These are phyloP conservation scores for Synergus umbraculus DNA, from an alignment of 2,888 invertebrate species.

Conservation along the genomic window DNA sequence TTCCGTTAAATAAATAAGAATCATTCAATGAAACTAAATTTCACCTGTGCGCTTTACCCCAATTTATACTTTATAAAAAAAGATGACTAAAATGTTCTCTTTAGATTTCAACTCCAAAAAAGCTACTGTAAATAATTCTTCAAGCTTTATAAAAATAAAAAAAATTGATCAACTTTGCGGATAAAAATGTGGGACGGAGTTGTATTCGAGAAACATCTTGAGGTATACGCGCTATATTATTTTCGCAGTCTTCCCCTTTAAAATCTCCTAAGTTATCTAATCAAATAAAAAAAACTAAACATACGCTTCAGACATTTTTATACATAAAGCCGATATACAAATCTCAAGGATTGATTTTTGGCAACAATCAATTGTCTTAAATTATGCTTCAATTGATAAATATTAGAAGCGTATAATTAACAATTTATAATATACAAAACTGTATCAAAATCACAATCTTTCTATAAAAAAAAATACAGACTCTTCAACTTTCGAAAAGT, in stretches of 20 bases:
- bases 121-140: not conserved
- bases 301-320: constrained; percentile 36
- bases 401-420: constrained; percentile 1
- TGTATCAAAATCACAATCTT: constrained; percentile 29
- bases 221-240: constrained; percentile 16
- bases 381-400: not conserved
- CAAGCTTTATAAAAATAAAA: not conserved
- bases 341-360: constrained; percentile 18
- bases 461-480: constrained; percentile 9
- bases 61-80: not conserved
- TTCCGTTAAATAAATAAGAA: constrained; percentile 18
- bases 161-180: not conserved
- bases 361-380: constrained; percentile 14
- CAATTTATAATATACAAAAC: constrained; percentile 10
- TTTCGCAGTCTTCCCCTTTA: constrained; percentile 24
- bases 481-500: not conserved
- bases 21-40: not conserved
- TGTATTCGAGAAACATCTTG: not conserved
- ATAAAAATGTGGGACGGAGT: not conserved
- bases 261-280: not conserved
- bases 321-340: constrained; percentile 23
- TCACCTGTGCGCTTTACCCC: not conserved
- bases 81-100: constrained; percentile 7
- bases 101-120: not conserved
- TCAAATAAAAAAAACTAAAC: constrained; percentile 25